Evolutionary conservation across 2,113 vertebrate genomes (phyloP), one percentile per base, ranked within the genome.

Genomic region (Limnothrissa miodon): DNA sequence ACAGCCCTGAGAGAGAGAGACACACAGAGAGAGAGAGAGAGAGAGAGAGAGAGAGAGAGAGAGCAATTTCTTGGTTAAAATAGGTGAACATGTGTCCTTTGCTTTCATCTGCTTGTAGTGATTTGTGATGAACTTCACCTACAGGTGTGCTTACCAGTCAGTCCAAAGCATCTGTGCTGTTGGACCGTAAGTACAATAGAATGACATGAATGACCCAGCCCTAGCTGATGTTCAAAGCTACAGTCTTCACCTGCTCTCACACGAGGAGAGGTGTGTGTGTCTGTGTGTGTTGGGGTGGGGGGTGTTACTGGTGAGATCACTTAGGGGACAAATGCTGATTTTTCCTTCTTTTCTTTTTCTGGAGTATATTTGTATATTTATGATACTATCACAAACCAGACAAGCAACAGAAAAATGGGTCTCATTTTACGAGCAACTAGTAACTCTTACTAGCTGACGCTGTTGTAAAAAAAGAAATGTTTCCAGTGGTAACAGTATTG

Each of bases 41-140:
- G 53, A 56, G 53, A n/a, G 53, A 56, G 21, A n/a, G 21, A 56
- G 53, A 56, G 53, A 56, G 53, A 56, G 53, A 56, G 53, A n/a
- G 19, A n/a, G 19, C 33, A 29, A 19, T 82, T 74, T 53, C 56
- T 21, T 29, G 80, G 84, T 83, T 46, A 17, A 39, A 87, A 81
- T 51, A 87, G 84, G 82, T 79, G 81, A 86, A 83, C 66, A 74
- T 45, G 81, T 79, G 87, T 81, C 88, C 84, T 88, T 87, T 84
- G 79, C 84, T 86, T 89, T 89, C 70, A 82, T 84, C 79, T 87
- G 84, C 84, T 85, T 84, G 51, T 23, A 23, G 86, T 80, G 82
- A 87, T 83, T 83, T 86, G 84, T 81, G 84, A 56, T 87, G 84
- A 80, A 87, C 82, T 80, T 86, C 83, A 85, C 85, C 82, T 89